phyloP scores from a whole-genome alignment of 2,888 invertebrate genomes.

The Mayetiola destructor region DNA sequence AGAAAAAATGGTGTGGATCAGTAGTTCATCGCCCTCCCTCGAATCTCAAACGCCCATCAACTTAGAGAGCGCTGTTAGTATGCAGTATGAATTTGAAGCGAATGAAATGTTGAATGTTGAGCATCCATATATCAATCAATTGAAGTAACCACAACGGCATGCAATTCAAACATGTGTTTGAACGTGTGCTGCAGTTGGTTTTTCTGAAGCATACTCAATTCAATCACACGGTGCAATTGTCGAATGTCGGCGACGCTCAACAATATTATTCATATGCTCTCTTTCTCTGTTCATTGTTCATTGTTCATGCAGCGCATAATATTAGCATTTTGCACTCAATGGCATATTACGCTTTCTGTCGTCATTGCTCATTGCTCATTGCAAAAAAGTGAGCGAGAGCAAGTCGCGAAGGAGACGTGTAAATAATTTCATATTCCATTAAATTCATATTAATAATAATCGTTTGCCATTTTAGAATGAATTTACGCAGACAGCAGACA shows the following conservation, averaged over 20 bases:
- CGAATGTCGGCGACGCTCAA: too few species aligned
- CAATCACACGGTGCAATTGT: background rate
- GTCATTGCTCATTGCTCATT: too few species aligned
- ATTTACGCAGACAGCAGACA: slow-evolving; percentile 2
- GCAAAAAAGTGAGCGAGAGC: background rate
- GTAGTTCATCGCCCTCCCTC: background rate
- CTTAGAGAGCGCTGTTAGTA: background rate
- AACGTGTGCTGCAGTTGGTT: background rate
- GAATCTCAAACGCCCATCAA: background rate
- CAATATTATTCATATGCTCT: too few species aligned
- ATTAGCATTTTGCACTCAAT: background rate
- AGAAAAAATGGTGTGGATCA: too few species aligned
- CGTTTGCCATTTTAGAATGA: slow-evolving; percentile 8
- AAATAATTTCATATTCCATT: slow-evolving; percentile 3
- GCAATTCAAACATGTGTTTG: background rate
- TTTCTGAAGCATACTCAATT: background rate
- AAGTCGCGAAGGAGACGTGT: background rate
- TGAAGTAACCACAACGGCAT: slow-evolving; percentile 9
- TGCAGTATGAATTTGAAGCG: background rate
- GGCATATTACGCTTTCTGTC: too few species aligned
- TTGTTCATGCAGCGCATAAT: too few species aligned
- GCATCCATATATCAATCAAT: background rate
- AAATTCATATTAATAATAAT: slow-evolving; percentile 6
- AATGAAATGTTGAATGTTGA: too few species aligned
- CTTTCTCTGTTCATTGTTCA: background rate